Evolutionary conservation across 1,140 invertebrate genomes (phyloP).

Genomic region (Cyrtorhinus lividipennis): DNA sequence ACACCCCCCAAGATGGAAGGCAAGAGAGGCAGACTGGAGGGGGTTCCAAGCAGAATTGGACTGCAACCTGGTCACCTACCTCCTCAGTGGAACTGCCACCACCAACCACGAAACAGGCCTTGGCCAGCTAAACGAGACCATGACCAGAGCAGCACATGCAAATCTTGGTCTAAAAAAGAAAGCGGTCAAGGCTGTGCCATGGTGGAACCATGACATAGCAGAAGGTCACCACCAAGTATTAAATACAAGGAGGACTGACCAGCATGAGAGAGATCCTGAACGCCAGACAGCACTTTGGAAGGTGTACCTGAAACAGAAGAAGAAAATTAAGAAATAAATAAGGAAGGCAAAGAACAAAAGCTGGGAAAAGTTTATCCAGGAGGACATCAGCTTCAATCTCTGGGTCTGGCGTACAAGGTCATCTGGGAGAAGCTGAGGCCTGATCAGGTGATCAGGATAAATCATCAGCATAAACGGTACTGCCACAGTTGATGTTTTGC

Average conservation of each 20-base stretch:
- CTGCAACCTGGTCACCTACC: not conserved
- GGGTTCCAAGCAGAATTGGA: not conserved
- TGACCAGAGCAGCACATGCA: not conserved
- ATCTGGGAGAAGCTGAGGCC: no score
- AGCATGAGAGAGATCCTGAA: not conserved
- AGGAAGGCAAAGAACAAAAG: no score
- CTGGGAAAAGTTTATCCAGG: no score
- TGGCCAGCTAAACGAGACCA: not conserved
- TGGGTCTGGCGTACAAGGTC: no score
- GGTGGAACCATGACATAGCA: not conserved
- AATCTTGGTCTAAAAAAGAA: not conserved
- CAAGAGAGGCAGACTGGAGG: not conserved
- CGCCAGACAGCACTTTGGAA: not conserved
- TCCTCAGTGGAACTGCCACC: not conserved
- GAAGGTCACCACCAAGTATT: not conserved
- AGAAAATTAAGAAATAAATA: not conserved
- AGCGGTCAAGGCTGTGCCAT: not conserved
- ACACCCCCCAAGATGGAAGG: not conserved
- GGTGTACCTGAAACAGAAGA: not conserved
- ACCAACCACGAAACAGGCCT: not conserved
- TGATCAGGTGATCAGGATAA: no score
- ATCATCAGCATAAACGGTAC: no score
- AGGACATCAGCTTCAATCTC: no score
- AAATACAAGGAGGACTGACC: not conserved
- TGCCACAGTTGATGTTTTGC: no score